Conservation (phyloP, 2,113 vertebrate genomes). For the Brachypteracias leptosomus region DNA sequence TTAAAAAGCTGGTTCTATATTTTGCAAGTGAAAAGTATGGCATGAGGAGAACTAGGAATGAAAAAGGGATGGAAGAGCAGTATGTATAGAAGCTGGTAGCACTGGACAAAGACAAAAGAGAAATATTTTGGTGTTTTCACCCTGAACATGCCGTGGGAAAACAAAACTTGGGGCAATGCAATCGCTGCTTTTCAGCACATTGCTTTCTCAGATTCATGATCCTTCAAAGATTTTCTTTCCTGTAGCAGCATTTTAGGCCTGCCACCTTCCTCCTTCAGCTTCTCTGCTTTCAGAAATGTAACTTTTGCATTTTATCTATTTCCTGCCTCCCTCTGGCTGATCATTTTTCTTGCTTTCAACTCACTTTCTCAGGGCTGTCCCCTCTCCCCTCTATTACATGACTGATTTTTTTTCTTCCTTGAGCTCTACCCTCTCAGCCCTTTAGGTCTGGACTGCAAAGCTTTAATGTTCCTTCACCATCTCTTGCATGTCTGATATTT, state of each 20-base stretch:
- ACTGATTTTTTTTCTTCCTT: neutral
- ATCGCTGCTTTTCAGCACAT: neutral
- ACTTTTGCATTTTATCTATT: neutral
- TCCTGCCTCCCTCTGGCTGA: neutral
- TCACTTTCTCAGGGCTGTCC: neutral
- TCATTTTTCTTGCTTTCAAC: neutral
- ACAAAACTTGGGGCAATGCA: neutral
- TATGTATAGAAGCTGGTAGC: neutral
- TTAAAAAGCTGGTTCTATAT: neutral
- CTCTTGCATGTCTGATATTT: neutral
- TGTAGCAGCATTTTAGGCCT: neutral
- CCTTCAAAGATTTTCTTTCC: neutral
- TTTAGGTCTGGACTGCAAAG: neutral
- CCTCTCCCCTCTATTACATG: neutral
- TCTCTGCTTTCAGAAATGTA: neutral
- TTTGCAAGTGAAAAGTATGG: neutral
- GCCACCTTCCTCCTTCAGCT: neutral
- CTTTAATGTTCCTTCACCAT: neutral
- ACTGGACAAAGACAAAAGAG: neutral
- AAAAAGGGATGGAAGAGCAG: neutral
- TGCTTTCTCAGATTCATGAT: neutral
- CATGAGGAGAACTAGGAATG: neutral
- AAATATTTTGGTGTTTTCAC: neutral
- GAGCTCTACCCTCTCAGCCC: neutral
- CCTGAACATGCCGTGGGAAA: neutral